Percentiles rank a stretch among this genome's conserved stretches.
Evolutionary conservation across 2,113 vertebrate genomes (phyloP).

Genomic region (Prinia subflava): DNA sequence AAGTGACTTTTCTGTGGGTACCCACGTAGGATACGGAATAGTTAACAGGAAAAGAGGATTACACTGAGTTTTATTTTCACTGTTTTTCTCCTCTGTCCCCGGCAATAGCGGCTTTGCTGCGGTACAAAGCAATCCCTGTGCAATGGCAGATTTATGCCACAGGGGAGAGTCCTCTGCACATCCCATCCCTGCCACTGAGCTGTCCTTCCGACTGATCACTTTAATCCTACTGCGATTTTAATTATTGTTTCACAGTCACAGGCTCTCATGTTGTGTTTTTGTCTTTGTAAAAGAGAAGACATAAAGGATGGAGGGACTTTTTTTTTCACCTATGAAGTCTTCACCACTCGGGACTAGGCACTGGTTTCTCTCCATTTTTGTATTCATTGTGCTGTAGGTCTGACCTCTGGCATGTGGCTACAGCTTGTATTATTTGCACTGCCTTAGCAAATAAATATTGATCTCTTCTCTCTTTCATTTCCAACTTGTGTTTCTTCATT

Average conservation of each 20-base stretch:
- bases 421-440: background rate
- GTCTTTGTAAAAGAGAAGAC: background rate
- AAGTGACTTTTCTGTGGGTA: background rate
- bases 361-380: background rate
- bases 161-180: constrained; percentile 48
- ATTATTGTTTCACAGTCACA: background rate
- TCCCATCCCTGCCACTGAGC: background rate
- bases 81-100: background rate
- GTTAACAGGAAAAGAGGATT: background rate
- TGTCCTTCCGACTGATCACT: background rate
- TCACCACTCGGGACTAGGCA: background rate
- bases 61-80: background rate
- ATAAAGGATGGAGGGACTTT: background rate
- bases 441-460: background rate
- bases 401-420: background rate
- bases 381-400: fast-evolving
- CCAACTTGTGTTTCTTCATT: background rate
- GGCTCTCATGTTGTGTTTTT: background rate
- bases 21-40: fast-evolving
- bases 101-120: background rate
- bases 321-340: background rate
- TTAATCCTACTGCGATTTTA: background rate
- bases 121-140: background rate
- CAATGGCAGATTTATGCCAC: constrained; percentile 49
- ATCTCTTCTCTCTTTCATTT: background rate